Evolutionary conservation across 2,888 invertebrate species (phyloP).

Genomic region (Pammene fasciana): DNA sequence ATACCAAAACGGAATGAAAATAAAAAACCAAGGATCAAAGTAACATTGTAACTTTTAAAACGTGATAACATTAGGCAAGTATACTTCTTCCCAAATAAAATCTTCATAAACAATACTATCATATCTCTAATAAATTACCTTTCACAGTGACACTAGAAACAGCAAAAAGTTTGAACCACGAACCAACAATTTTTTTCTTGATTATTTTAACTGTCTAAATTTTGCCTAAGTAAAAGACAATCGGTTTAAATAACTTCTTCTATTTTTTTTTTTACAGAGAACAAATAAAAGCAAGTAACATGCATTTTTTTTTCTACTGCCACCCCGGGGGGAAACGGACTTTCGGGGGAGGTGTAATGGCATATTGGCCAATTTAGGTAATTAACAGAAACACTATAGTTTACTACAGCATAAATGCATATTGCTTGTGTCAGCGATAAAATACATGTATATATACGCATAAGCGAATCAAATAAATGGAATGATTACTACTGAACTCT

Average conservation of each 20-base stretch:
- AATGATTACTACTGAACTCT: background rate
- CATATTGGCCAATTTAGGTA: too few species aligned
- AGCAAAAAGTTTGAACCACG: constrained; percentile 7
- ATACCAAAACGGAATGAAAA: constrained; percentile 2
- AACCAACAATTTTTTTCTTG: background rate
- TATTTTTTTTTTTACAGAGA: background rate
- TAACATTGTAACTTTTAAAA: constrained; percentile 3
- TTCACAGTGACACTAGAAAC: constrained; percentile 5
- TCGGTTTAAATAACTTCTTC: background rate
- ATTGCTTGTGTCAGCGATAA: background rate
- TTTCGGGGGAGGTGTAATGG: too few species aligned
- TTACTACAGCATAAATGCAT: background rate
- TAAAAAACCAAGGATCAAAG: constrained; percentile 1
- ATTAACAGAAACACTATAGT: background rate
- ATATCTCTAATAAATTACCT: constrained; percentile 5
- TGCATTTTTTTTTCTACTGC: background rate
- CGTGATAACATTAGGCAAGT: constrained; percentile 3
- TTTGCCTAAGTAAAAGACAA: background rate
- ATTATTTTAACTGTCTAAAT: background rate
- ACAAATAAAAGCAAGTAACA: background rate
- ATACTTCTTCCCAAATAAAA: constrained; percentile 2
- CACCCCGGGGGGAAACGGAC: too few species aligned
- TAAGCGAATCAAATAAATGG: background rate
- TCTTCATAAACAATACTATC: background rate
- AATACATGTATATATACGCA: background rate